Evolutionary conservation across 2,113 vertebrate genomes (phyloP).

Genomic region (Corapipo altera): DNA sequence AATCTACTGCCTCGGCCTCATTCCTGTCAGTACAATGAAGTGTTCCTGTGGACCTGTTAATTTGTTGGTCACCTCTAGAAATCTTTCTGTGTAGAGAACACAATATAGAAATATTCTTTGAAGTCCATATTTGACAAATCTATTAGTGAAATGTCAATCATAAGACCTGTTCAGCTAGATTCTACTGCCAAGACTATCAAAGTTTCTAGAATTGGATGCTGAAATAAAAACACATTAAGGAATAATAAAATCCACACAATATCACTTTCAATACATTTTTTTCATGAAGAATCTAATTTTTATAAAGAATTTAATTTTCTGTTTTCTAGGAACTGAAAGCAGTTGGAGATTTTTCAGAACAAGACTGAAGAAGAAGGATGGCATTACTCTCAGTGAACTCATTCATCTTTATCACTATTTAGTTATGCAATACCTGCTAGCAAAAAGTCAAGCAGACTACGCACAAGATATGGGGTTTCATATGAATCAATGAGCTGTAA

Average conservation of each 20-base stretch:
- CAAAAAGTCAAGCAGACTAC: not conserved
- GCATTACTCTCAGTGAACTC: not conserved
- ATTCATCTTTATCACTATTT: not conserved
- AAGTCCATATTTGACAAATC: not conserved
- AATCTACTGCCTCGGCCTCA: not conserved
- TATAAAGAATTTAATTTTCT: not conserved
- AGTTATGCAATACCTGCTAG: not conserved
- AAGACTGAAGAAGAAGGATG: not conserved
- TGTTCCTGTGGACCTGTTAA: not conserved
- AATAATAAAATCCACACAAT: not conserved
- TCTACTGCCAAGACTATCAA: not conserved
- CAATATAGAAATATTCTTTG: not conserved
- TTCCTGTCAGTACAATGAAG: not conserved
- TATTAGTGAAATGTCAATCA: conserved; percentile 8
- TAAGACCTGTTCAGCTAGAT: not conserved
- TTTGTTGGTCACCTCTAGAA: not conserved
- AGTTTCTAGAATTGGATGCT: not conserved
- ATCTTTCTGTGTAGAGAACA: not conserved
- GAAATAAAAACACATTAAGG: not conserved
- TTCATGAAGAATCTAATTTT: not conserved
- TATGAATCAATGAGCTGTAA: not conserved
- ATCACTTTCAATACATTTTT: not conserved
- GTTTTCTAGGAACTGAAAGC: not conserved
- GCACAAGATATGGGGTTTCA: not conserved
- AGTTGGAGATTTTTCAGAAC: not conserved